Percentiles rank a stretch among this genome's conserved stretches.
phyloP scores from a whole-genome alignment of 2,888 invertebrate species.

The Macaria liturata region DNA sequence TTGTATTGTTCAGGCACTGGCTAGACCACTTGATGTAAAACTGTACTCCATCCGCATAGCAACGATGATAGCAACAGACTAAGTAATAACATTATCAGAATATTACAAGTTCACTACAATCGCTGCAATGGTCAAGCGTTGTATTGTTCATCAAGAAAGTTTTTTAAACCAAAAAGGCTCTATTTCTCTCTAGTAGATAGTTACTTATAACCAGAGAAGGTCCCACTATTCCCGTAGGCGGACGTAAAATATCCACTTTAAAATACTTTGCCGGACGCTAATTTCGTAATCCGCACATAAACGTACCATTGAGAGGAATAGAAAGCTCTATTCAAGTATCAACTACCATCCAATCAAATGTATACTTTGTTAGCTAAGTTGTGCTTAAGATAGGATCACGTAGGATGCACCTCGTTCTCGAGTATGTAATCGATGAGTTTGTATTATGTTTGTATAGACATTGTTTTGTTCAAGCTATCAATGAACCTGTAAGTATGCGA shows the following conservation, averaged over 20 bases:
- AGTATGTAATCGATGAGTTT: not conserved
- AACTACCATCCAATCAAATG: slow-evolving; percentile 16
- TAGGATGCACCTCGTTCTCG: slow-evolving; percentile 4
- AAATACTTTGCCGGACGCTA: slow-evolving; percentile 47
- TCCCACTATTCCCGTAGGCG: slow-evolving; percentile 29
- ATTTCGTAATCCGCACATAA: slow-evolving; percentile 57
- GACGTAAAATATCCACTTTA: slow-evolving; percentile 52
- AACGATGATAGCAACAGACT: no score
- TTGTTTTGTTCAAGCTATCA: no score
- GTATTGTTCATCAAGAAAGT: no score
- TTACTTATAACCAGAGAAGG: not conserved
- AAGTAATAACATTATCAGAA: no score
- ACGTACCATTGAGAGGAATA: slow-evolving; percentile 41
- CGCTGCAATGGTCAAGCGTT: no score
- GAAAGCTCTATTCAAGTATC: slow-evolving; percentile 32
- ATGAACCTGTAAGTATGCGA: no score
- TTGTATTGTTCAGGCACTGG: no score
- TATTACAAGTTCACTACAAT: no score
- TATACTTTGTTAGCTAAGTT: slow-evolving; percentile 1
- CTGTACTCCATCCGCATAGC: no score
- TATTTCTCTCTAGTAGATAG: no score
- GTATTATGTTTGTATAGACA: not conserved
- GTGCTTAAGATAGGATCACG: slow-evolving; percentile 6
- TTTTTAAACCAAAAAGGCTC: no score
- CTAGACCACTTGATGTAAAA: no score